These are phyloP conservation scores for Nipponia nippon DNA, from an alignment of 2,113 vertebrate species.

Conservation along the genomic window DNA sequence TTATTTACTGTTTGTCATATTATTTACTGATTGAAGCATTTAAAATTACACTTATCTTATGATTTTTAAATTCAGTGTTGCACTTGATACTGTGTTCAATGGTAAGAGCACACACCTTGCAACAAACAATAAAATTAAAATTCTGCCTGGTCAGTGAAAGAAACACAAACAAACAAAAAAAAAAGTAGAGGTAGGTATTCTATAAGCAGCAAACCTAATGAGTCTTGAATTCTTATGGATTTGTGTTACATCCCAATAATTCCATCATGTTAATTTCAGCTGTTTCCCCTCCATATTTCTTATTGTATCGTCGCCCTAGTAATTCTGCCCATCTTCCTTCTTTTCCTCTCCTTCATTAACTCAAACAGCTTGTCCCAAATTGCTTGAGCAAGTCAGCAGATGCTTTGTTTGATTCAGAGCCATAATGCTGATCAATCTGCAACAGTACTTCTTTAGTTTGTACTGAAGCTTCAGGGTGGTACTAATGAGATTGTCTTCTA, in stretches of 20 bases:
- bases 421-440: not conserved
- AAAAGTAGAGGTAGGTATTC: not conserved
- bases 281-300: not conserved
- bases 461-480: not conserved
- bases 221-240: not conserved
- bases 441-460: not conserved
- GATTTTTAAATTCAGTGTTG: not conserved
- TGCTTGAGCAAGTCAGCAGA: not conserved
- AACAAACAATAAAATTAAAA: not conserved
- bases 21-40: not conserved
- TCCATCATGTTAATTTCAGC: not conserved
- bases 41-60: not conserved
- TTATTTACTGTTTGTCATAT: not conserved
- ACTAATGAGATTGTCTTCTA: not conserved
- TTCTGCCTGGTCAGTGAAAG: not conserved
- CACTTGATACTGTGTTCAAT: not conserved
- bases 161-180: not conserved
- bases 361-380: not conserved
- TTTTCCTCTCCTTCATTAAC: not conserved
- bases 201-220: not conserved
- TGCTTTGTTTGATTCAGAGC: not conserved
- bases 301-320: not conserved
- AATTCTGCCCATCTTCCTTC: not conserved
- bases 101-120: not conserved
- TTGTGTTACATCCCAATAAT: not conserved